These are phyloP conservation scores for Alviniconcha strummeri DNA, from an alignment of 2,888 invertebrate species.

Conservation along the genomic window DNA sequence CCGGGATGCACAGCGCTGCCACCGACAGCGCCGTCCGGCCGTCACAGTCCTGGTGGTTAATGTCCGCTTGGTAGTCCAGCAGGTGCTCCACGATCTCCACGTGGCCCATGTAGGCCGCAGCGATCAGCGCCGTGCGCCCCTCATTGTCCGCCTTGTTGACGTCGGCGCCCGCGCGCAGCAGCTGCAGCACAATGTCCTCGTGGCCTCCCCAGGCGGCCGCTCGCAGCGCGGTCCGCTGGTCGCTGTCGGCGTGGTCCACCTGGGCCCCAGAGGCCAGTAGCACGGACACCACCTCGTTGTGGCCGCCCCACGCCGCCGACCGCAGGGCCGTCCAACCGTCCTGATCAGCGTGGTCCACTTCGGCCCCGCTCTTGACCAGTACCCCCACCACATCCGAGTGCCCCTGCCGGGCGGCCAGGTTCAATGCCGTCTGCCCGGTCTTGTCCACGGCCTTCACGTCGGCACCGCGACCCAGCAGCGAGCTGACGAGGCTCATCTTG, in stretches of 20 bases:
- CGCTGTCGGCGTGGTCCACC: slow-evolving; percentile 74
- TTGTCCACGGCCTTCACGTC: slow-evolving; percentile 81
- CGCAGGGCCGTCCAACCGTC: slow-evolving; percentile 76
- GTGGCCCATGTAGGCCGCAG: slow-evolving; percentile 86
- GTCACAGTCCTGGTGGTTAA: slow-evolving; percentile 86
- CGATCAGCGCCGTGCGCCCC: slow-evolving; percentile 75
- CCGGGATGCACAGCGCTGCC: slow-evolving; percentile 71
- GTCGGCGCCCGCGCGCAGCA: slow-evolving; percentile 77
- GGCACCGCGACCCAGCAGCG: slow-evolving; percentile 83
- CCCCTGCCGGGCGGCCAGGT: slow-evolving; percentile 78
- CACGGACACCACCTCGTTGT: slow-evolving; percentile 76
- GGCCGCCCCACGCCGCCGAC: slow-evolving; percentile 97
- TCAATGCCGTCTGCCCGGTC: slow-evolving; percentile 90
- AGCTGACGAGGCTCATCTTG: slow-evolving; percentile 90
- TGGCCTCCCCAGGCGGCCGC: slow-evolving; percentile 83
- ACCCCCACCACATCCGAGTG: slow-evolving; percentile 73
- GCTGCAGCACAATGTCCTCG: slow-evolving; percentile 76
- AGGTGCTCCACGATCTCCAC: slow-evolving; percentile 70
- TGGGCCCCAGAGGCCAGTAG: slow-evolving; percentile 81
- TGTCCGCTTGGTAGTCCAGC: slow-evolving; percentile 76
- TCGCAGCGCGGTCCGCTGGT: slow-evolving; percentile 88
- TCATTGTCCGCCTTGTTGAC: slow-evolving; percentile 75
- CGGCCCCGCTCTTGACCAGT: slow-evolving; percentile 70
- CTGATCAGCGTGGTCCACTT: slow-evolving; percentile 74
- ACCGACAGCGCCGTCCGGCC: slow-evolving; percentile 91